Conservation (phyloP, 92 coral and sea anemone genomes). For the Pocillopora meandrina region DNA sequence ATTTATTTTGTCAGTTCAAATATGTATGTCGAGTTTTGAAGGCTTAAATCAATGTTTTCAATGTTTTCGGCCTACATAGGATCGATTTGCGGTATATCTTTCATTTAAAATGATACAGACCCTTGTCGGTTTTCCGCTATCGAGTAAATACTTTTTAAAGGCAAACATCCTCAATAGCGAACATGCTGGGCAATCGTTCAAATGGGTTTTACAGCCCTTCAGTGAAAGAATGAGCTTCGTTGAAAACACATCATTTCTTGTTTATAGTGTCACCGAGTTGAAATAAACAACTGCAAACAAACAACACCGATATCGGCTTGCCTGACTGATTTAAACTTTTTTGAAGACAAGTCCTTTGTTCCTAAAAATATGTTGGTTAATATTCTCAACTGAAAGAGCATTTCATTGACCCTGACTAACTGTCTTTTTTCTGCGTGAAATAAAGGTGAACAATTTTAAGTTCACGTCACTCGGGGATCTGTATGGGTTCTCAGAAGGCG, state of each 20-base stretch:
- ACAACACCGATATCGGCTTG: background rate
- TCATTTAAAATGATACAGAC: background rate
- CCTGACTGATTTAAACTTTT: no score
- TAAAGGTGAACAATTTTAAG: background rate
- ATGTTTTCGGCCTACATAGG: no score
- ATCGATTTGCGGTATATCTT: no score
- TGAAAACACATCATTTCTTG: background rate
- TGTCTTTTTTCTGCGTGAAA: background rate
- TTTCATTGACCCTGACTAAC: no score
- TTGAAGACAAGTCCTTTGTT: no score
- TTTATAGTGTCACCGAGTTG: background rate
- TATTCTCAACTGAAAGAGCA: no score
- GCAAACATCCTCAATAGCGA: conserved; percentile 7
- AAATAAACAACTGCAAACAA: background rate
- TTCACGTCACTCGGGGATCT: background rate
- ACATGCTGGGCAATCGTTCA: conserved; percentile 31
- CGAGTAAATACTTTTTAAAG: background rate
- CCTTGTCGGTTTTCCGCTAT: background rate
- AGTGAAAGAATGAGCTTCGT: no score
- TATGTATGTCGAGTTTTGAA: no score
- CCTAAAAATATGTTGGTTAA: no score
- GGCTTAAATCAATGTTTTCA: no score
- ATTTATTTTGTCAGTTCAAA: no score
- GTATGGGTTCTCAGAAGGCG: background rate
- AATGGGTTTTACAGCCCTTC: conserved; percentile 28